Base-by-base conservation (phyloP, 2,888 invertebrate species). In the Leptarthrus brevirostris region DNA sequence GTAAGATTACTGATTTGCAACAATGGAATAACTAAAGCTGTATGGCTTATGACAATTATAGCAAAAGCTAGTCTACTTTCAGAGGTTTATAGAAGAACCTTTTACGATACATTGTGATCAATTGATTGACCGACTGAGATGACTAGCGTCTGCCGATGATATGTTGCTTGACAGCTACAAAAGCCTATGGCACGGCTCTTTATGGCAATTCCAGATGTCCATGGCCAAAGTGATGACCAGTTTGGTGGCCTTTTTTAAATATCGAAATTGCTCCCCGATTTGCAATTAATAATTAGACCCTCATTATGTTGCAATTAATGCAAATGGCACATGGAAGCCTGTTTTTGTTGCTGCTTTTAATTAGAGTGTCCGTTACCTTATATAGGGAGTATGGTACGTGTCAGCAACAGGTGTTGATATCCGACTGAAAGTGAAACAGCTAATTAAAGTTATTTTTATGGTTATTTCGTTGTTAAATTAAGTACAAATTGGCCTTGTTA, bases 221-320 rank as follows among this genome's bases (percentile, higher is more conserved):
- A 49, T 34, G 71, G 56, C 49, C 56, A 49, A 20, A 53, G 34
- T 36, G 53, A 72, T 71, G 61, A 70, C 58, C 58, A 70, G 20
- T 52, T 52, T 58, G 34, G 56, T 58, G 26, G 56, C 18, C 56
- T 56, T 54, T 75, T 52, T 64, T 70, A 74, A 54, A 73, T 58
- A 74, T 56, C 71, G 58, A 72, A 74, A 72, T 66, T 49, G 52
- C 24, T 74, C 69, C 64, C 72, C 47, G 70, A 73, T 61, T 73
- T 76, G 73, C 76, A 76, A 76, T 76, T 76, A 76, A 76, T 76
- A 76, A 76, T 76, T 76, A 76, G 76, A 76, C 72, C 26, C 73
- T 76, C 74, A 74, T 76, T 76, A 74, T 76, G 72, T 72, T 73
- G 76, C 76, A 76, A 76, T 76, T 76, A 76, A 76, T 74, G 74